A percentile compares a stretch with the other conserved stretches of the same genome.
Conservation (phyloP, 2,888 invertebrate species). For the Criorhina ranunculi region DNA sequence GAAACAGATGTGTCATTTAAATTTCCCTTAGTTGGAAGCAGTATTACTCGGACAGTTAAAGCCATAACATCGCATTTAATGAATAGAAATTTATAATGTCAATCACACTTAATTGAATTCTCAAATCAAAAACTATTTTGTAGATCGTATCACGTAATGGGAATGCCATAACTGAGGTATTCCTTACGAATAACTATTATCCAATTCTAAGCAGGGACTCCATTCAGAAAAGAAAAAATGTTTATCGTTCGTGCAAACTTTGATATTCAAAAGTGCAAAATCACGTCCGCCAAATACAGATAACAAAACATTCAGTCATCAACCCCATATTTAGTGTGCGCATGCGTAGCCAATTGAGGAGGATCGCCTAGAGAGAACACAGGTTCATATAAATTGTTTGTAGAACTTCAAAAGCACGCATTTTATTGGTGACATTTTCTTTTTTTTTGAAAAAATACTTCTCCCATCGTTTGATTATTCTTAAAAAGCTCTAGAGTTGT, state of each 20-base stretch:
- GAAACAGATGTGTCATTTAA: background rate
- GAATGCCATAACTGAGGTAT: slow-evolving; percentile 21
- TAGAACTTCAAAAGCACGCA: background rate
- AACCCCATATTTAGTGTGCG: slow-evolving; percentile 30
- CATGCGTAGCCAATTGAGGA: slow-evolving; percentile 3
- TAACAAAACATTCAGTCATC: slow-evolving; percentile 10
- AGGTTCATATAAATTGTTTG: background rate
- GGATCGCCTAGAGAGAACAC: background rate
- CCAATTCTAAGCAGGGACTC: slow-evolving; percentile 24
- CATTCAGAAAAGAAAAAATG: slow-evolving; percentile 5
- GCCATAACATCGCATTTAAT: background rate
- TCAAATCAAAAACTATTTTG: background rate
- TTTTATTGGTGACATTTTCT: slow-evolving; percentile 16
- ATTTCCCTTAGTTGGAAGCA: background rate
- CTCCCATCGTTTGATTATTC: background rate
- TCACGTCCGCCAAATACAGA: slow-evolving; percentile 35
- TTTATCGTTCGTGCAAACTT: slow-evolving; percentile 3
- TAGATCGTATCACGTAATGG: slow-evolving; percentile 32
- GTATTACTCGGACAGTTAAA: background rate
- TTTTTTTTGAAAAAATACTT: slow-evolving; percentile 4
- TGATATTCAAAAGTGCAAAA: slow-evolving; percentile 19
- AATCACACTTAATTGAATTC: slow-evolving; percentile 14
- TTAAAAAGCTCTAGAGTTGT: background rate
- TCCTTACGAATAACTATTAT: slow-evolving; percentile 12
- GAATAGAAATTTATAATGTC: background rate